Base-by-base conservation (phyloP, 2,888 invertebrate genomes). In the Cinara cedri region DNA sequence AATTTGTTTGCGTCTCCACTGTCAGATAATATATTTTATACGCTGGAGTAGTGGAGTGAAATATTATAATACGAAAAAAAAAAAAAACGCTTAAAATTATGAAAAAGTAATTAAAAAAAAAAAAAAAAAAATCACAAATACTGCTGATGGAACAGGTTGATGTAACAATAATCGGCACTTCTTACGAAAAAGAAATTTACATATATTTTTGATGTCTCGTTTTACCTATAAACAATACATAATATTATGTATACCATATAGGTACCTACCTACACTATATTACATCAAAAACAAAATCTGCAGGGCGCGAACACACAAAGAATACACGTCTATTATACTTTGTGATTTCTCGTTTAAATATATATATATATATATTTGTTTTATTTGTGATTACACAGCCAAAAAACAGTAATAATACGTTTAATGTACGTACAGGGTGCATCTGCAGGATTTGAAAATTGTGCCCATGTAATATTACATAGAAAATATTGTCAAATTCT, bases 201-300 rank as follows among this genome's bases (percentile, higher is more conserved):
- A 42, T 63, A 19, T 63, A 63, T 63, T n/a, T n/a, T 63, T 42
- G 63, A 63, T 63, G 63, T 63, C n/a, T n/a, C 21, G 63, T 63
- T 34, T n/a, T 6, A 13, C 42, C 34, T 19, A 19, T 42, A 4
- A 19, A n/a, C 16, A n/a, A 34, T 34, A 49, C 9, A 49, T 10
- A 49, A 49, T 8, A 49, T 34, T 49, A 49, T 49, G 9, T 13
- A 51, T 51, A 51, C 16, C 13, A 62, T 34, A 46, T 46, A 13
- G 24, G 16, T 46, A 14, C 21, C 0, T 60, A 14, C 3, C 0
- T 19, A 19, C 13, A n/a, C 11, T 34, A 42, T 19, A 42, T 63
- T 42, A 60, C 16, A 19, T 42, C 44, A 21, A 63, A 62, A 63
- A 21, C 44, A 19, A 42, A 44, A 16, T 49, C 42, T 49, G 24